Percentiles rank a stretch among this genome's conserved stretches.
Evolutionary conservation across 2,797 vertebrate species (phyloP).

Genomic region (Rachycentron canadum): DNA sequence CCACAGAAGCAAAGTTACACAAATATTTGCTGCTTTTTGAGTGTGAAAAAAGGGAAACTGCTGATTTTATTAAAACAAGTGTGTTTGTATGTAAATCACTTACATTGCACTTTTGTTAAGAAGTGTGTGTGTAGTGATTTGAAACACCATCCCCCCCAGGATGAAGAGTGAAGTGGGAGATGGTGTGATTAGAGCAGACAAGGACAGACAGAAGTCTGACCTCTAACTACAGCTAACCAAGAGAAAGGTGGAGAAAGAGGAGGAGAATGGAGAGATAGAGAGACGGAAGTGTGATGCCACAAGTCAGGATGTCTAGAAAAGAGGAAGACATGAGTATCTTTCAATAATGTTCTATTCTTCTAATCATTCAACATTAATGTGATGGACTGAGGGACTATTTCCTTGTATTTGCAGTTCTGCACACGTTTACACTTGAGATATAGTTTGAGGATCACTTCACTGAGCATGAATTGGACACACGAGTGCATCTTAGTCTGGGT

Average conservation of each 20-base stretch:
- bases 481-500: slow-evolving; percentile 39
- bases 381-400: background rate
- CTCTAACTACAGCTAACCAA: slow-evolving; percentile 61
- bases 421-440: background rate
- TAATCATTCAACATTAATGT: background rate
- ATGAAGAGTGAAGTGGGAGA: slow-evolving; percentile 69
- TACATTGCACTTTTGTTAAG: slow-evolving; percentile 8
- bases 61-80: slow-evolving; percentile 13
- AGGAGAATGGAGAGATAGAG: slow-evolving; percentile 12
- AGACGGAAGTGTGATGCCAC: background rate
- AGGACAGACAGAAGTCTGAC: slow-evolving; percentile 67
- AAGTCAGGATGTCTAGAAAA: slow-evolving; percentile 5
- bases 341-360: slow-evolving; percentile 14
- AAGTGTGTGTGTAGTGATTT: slow-evolving; percentile 21
- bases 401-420: background rate
- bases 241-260: slow-evolving; percentile 28
- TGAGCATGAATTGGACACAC: slow-evolving; percentile 10
- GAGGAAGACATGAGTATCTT: background rate
- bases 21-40: background rate
- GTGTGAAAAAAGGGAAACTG: background rate
- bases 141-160: slow-evolving; percentile 5
- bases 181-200: slow-evolving; percentile 72
- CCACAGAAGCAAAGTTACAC: background rate
- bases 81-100: slow-evolving; percentile 25
- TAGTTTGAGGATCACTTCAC: background rate